These are phyloP conservation scores for Cheilosia variabilis DNA, from an alignment of 2,888 invertebrate genomes.

Conservation along the genomic window DNA sequence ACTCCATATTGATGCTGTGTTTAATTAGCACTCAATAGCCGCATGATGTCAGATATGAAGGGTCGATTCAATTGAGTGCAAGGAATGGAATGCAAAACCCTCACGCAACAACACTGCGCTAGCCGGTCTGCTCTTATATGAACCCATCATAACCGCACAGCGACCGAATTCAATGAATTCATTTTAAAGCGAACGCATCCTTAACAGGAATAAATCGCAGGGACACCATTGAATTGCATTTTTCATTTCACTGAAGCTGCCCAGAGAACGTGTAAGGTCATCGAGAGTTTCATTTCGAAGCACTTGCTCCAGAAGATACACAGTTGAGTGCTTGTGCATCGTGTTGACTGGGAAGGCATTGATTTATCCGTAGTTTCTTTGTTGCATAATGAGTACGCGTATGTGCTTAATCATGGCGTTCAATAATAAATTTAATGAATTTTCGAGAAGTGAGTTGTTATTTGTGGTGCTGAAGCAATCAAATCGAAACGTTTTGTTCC, in stretches of 20 bases:
- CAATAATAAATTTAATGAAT: slow-evolving; percentile 19
- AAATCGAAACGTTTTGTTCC: background rate
- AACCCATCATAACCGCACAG: slow-evolving; percentile 38
- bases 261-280: slow-evolving; percentile 39
- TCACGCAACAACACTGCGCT: background rate
- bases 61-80: slow-evolving; percentile 43
- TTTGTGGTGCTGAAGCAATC: background rate
- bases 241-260: slow-evolving; percentile 65
- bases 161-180: slow-evolving; percentile 31
- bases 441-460: too few relatives aligned
- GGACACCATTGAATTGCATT: slow-evolving; percentile 61
- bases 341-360: too few relatives aligned
- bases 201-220: slow-evolving; percentile 44
- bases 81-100: slow-evolving; percentile 39
- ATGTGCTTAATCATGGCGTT: slow-evolving; percentile 27
- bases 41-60: slow-evolving; percentile 27
- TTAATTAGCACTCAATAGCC: slow-evolving; percentile 44
- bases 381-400: slow-evolving; percentile 11
- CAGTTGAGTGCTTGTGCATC: slow-evolving; percentile 34
- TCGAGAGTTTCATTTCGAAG: slow-evolving; percentile 44
- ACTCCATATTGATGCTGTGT: slow-evolving; percentile 34
- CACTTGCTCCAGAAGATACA: slow-evolving; percentile 39
- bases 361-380: too few relatives aligned
- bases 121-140: background rate
- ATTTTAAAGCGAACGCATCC: slow-evolving; percentile 50